Conservation (phyloP, 2,797 vertebrate genomes). For the Sandelia bainsii region DNA sequence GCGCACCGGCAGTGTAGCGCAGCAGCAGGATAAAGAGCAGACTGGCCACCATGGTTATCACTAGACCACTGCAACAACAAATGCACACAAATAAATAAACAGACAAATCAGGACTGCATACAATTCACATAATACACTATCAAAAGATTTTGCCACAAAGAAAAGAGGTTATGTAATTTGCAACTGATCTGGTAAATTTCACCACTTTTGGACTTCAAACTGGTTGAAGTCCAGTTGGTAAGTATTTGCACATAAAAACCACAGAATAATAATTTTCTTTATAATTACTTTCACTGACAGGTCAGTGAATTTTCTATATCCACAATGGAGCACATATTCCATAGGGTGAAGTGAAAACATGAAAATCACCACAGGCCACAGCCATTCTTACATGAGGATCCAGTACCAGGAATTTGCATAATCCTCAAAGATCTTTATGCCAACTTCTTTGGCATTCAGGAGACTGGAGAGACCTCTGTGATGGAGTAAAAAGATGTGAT, state of each 20-base stretch:
- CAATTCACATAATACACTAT: neutral
- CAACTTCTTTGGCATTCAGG: constrained; percentile 90
- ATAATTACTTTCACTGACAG: neutral
- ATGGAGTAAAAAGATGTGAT: constrained; percentile 46
- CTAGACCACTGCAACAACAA: constrained; percentile 86
- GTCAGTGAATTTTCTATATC: neutral
- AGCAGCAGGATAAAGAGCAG: constrained; percentile 92
- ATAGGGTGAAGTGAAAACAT: neutral
- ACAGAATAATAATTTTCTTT: neutral
- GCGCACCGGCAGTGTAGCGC: constrained; percentile 90
- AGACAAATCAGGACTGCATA: neutral
- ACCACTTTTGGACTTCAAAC: neutral
- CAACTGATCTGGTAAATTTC: neutral
- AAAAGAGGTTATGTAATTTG: neutral
- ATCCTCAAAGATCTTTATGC: constrained; percentile 95
- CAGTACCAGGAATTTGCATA: constrained; percentile 95
- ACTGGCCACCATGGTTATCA: constrained; percentile 92
- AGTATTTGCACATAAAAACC: neutral
- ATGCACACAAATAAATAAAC: constrained; percentile 36
- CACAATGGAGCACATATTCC: neutral
- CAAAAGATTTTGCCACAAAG: neutral
- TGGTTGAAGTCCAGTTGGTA: neutral
- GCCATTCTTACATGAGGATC: constrained; percentile 93
- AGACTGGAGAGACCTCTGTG: constrained; percentile 89
- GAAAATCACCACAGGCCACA: constrained; percentile 10